Evolutionary conservation across 2,888 invertebrate genomes (phyloP), one percentile per base, ranked within the genome.

Genomic region (Cybosia mesomella): DNA sequence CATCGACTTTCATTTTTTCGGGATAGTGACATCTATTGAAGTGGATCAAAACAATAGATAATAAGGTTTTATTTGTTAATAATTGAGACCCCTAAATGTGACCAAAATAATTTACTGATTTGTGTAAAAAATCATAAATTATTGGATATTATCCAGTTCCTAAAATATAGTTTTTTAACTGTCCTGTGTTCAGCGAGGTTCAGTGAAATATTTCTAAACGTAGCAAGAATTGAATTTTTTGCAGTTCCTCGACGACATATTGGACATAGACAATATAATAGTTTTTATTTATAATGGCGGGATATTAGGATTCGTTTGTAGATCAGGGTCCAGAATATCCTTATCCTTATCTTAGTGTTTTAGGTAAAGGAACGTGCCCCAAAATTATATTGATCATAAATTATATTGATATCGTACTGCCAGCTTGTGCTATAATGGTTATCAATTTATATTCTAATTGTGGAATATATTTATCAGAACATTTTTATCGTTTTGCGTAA

Each of bases 1-100:
- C 81, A 90, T 59, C 93, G 91, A 87, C 89, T 84, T 87, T 57
- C 87, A 92, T 78, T 83, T 85, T 24, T 28, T 43, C 59, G 66
- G 18, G 32, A 72, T 68, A 90, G 87, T 86, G 92, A 89, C 94
- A 94, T 93, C 93, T 93, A 68, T 87, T 90, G 87, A 71, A 49
- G 18, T 11, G 60, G 67, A 68, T 57, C 9, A 5, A 67, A 72
- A 73, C 55, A 9, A 64, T 43, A 34, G 72, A 77, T 79, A 64
- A 71, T 71, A 68, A 68, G 55, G 21, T 59, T 21, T 53, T 18
- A 43, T 39, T 66, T 18, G 32, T 62, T 36, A 59, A 59, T 59
- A 18, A 24, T 24, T 39, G 39, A 9, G 24, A 15, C 36, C 9
- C 36, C 22, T 13, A 21, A 21, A 7, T 9, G 9, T 8, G 0